Conservation (phyloP, 2,888 invertebrate species). For the Agapostemon virescens region DNA sequence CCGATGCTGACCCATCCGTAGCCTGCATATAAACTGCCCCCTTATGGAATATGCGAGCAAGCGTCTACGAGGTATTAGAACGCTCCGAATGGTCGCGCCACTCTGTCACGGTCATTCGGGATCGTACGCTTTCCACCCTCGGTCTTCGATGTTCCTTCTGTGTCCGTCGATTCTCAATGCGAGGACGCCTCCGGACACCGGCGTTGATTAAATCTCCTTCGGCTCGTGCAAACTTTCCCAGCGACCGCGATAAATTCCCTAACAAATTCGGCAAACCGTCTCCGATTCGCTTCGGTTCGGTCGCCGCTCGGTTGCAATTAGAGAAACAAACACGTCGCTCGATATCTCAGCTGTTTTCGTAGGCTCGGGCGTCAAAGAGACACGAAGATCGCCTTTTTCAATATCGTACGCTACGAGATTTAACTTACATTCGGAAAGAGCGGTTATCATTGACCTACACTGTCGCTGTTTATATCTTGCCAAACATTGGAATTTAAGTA, state of each 20-base stretch:
- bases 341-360: too few relatives aligned
- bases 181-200: not conserved
- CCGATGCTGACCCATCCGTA: slow-evolving; percentile 75
- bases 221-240: not conserved
- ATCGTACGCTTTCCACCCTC: slow-evolving; percentile 21
- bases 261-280: not conserved
- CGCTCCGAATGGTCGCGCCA: slow-evolving; percentile 48
- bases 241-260: not conserved
- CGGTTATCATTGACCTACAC: too few relatives aligned
- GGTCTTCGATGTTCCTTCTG: not conserved
- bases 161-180: slow-evolving; percentile 11
- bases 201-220: slow-evolving; percentile 12
- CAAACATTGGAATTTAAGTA: too few relatives aligned
- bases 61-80: slow-evolving; percentile 63
- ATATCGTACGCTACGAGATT: too few relatives aligned
- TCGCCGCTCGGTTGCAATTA: not conserved
- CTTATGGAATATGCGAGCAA: slow-evolving; percentile 70
- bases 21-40: slow-evolving; percentile 79
- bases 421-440: too few relatives aligned
- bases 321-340: not conserved
- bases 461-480: too few relatives aligned
- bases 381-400: too few relatives aligned
- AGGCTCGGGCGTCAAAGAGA: too few relatives aligned
- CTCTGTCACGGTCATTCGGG: slow-evolving; percentile 56
- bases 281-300: not conserved